These are phyloP conservation scores for Ophion costatus DNA, from an alignment of 2,888 invertebrate genomes.

Conservation along the genomic window DNA sequence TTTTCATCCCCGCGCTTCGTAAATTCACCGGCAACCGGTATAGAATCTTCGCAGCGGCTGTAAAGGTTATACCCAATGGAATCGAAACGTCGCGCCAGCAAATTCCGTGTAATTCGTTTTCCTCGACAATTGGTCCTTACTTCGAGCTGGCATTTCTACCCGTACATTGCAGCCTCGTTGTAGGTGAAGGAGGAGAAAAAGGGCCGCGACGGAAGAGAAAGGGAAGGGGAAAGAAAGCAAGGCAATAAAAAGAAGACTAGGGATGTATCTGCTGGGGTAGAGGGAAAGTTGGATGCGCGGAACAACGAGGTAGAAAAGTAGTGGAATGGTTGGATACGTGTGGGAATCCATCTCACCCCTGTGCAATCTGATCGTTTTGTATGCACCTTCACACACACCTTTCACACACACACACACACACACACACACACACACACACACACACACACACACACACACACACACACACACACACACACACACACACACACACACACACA, in stretches of 20 bases:
- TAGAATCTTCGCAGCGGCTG: conserved; percentile 43
- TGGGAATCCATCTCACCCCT: conserved; percentile 40
- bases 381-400: not conserved
- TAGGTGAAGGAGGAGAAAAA: not conserved
- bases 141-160: conserved; percentile 4
- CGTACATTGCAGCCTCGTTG: not conserved
- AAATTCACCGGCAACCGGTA: conserved; percentile 25
- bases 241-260: not conserved
- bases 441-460: no score
- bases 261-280: not conserved
- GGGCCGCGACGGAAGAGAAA: not conserved
- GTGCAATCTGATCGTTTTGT: conserved; percentile 28
- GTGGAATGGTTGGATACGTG: conserved; percentile 27
- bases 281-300: not conserved
- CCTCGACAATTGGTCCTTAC: conserved; percentile 38
- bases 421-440: no score
- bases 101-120: conserved; percentile 58
- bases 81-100: conserved; percentile 57
- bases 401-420: no score
- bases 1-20: conserved; percentile 23
- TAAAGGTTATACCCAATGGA: conserved; percentile 50
- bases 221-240: not conserved
- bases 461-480: no score
- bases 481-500: no score
- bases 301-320: conserved; percentile 24